Evolutionary conservation across 2,797 vertebrate genomes (phyloP).

Genomic region (Helicolenus hilgendorfi): DNA sequence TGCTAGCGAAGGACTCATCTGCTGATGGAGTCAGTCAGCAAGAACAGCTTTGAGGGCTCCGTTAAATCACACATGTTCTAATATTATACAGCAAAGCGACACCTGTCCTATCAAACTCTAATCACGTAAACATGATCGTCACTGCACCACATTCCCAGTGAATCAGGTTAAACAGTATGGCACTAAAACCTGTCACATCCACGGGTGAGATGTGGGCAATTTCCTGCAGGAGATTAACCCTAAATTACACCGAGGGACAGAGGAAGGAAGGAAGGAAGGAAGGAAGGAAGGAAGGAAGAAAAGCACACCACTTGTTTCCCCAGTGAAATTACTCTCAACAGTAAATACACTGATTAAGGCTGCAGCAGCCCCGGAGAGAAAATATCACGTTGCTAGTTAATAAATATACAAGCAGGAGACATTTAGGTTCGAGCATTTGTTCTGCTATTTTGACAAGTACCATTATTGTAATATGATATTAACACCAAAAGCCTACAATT

Average conservation of each 20-base stretch:
- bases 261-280: conserved; percentile 20
- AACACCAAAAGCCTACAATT: conserved; percentile 67
- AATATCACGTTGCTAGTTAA: conserved; percentile 61
- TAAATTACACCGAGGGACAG: conserved; percentile 61
- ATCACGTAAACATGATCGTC: conserved; percentile 75
- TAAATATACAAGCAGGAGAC: conserved; percentile 80
- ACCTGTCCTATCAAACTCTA: conserved; percentile 68
- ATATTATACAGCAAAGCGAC: conserved; percentile 64
- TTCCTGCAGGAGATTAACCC: conserved; percentile 73
- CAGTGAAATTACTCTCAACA: conserved; percentile 45
- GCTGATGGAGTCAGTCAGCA: conserved; percentile 53
- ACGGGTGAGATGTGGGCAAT: conserved; percentile 62
- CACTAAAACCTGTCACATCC: conserved; percentile 78
- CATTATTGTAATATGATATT: conserved; percentile 57
- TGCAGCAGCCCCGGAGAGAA: conserved; percentile 51
- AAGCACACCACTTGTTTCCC: conserved; percentile 44
- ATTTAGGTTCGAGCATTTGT: conserved; percentile 55
- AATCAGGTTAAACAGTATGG: conserved; percentile 67
- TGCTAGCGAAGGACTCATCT: conserved; percentile 4
- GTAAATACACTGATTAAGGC: conserved; percentile 56
- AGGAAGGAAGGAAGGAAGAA: conserved; percentile 10
- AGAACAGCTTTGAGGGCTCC: conserved; percentile 54
- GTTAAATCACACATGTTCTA: conserved; percentile 57
- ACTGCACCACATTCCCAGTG: conserved; percentile 47
- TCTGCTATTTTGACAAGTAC: conserved; percentile 67